Percentiles rank a stretch among this genome's conserved stretches.
Evolutionary conservation across 1,140 invertebrate species (phyloP).

Genomic region (Listronotus bonariensis): DNA sequence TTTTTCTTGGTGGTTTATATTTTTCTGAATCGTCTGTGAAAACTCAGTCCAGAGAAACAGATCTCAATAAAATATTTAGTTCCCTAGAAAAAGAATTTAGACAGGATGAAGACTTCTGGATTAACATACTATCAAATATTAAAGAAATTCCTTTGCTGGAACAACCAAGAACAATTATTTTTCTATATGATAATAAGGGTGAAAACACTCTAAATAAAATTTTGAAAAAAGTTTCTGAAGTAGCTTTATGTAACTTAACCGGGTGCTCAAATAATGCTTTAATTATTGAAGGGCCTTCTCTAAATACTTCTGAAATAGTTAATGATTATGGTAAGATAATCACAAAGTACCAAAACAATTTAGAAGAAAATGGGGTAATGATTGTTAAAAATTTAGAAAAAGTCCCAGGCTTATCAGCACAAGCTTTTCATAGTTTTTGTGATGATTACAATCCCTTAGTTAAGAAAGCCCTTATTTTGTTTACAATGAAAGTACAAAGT

Average conservation of each 20-base stretch:
- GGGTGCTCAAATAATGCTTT: constrained; percentile 35
- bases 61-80: constrained; percentile 3
- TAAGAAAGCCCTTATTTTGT: constrained; percentile 58
- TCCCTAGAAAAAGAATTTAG: constrained; percentile 35
- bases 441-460: constrained; percentile 60
- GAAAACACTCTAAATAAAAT: constrained; percentile 38
- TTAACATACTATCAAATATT: constrained; percentile 37
- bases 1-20: no score
- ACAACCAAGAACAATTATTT: constrained; percentile 44
- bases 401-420: constrained; percentile 56
- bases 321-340: constrained; percentile 56
- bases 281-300: constrained; percentile 29
- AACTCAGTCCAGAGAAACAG: not conserved
- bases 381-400: constrained; percentile 57
- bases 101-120: constrained; percentile 41
- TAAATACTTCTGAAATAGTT: constrained; percentile 41
- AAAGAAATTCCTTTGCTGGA: constrained; percentile 34
- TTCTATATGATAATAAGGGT: constrained; percentile 41
- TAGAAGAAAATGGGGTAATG: constrained; percentile 49
- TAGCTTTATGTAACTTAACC: constrained; percentile 38
- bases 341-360: constrained; percentile 48
- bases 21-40: no score
- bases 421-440: constrained; percentile 62
- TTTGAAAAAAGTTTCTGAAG: constrained; percentile 29
- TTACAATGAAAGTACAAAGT: constrained; percentile 55